These are phyloP conservation scores for Formica exsecta DNA, from an alignment of 1,140 invertebrate species.

Conservation along the genomic window DNA sequence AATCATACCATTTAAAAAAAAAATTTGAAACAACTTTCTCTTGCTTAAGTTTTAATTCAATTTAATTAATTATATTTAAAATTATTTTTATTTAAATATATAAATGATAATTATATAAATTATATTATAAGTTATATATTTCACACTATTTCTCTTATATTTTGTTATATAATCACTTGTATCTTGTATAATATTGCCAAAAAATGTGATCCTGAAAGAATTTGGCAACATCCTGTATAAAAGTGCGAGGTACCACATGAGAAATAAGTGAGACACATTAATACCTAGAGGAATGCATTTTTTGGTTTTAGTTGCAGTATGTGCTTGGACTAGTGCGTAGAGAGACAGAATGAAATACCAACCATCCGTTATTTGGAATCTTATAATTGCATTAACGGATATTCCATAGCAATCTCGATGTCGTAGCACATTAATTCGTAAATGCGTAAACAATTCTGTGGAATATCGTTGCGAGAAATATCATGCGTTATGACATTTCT, in stretches of 20 bases:
- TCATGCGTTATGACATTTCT: background rate
- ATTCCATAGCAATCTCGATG: background rate
- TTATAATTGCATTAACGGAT: slow-evolving; percentile 6
- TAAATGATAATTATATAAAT: background rate
- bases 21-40: background rate
- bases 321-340: background rate
- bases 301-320: slow-evolving; percentile 16
- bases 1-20: background rate
- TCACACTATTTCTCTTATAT: background rate
- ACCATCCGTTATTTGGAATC: background rate
- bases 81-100: background rate
- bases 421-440: slow-evolving; percentile 32
- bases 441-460: background rate
- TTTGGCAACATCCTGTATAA: background rate
- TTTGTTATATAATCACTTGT: background rate
- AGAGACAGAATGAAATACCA: background rate
- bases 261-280: slow-evolving; percentile 19
- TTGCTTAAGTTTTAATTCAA: background rate
- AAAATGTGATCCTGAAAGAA: background rate
- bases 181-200: background rate
- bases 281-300: slow-evolving; percentile 1
- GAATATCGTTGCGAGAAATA: background rate
- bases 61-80: background rate
- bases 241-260: background rate
- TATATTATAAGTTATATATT: background rate